Evolutionary conservation across 2,113 vertebrate genomes (phyloP), one percentile per base, ranked within the genome.

Genomic region (Barnardius zonarius): DNA sequence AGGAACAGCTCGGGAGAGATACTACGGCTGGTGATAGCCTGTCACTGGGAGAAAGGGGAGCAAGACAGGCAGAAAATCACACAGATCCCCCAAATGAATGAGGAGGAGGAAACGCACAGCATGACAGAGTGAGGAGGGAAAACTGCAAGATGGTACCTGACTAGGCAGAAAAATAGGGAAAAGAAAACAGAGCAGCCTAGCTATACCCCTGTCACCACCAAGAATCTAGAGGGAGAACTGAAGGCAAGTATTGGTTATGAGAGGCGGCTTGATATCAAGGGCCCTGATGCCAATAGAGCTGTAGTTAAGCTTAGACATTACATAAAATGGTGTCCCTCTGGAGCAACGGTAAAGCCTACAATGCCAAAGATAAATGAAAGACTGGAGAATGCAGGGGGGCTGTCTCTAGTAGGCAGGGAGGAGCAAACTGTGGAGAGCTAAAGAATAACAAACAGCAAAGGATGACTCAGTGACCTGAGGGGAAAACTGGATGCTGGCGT

Each of bases 401-500:
- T 70, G 68, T 69, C 62, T 94, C 69, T 91, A 69, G 64, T 31
- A 52, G 69, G 83, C 69, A 84, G 70, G 80, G 80, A 90, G 57
- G 69, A 92, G 52, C 25, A 84, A 94, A 88, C 37, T 82, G 48
- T 3, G 0, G 83, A 86, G 92, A 92, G 37, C 51, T 48, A n/a
- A 83, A 93, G 82, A 81, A 68, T 31, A 90, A 75, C 39, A 91
- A 93, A 5, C 37, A 93, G 51, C 52, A 44, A 92, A 93, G 35
- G 33, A 86, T 96, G 83, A 93, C 51, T 88, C 85, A 81, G 64
- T 70, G 75, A 92, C 86, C 83, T 78, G 80, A 88, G 83, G 87
- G 86, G 44, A 49, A 74, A 85, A 62, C 1, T 2, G 55, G 30
- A 73, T 86, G 69, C 18, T 93, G 33, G 35, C 75, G 27, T 61